These are phyloP conservation scores for Synergus umbraculus DNA, from an alignment of 2,888 invertebrate genomes.

Conservation along the genomic window DNA sequence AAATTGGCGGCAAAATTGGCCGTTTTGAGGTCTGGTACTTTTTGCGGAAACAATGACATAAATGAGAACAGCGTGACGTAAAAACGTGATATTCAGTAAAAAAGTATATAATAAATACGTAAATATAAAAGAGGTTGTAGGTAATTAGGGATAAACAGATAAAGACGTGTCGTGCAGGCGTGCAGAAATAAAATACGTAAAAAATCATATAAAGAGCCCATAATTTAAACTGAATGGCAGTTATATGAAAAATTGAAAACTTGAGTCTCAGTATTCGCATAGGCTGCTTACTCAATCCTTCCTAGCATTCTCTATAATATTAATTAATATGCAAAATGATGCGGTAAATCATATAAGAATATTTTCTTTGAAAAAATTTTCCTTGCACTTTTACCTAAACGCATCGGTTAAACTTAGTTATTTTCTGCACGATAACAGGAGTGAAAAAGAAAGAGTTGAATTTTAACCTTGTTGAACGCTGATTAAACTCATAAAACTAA, in stretches of 20 bases:
- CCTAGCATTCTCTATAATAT: neutral
- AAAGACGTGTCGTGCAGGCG: slow-evolving; percentile 52
- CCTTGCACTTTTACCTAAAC: neutral
- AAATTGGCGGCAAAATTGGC: slow-evolving; percentile 15
- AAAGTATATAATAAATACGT: slow-evolving; percentile 14
- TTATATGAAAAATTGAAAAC: too few relatives aligned
- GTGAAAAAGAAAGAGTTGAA: slow-evolving; percentile 8
- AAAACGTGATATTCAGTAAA: slow-evolving; percentile 22
- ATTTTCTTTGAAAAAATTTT: neutral
- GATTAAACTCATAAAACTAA: slow-evolving; percentile 21
- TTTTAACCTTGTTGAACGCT: slow-evolving; percentile 22
- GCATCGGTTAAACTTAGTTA: neutral
- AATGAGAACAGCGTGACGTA: slow-evolving; percentile 3
- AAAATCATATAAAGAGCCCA: slow-evolving; percentile 1
- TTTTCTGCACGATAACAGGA: neutral
- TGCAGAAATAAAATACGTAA: slow-evolving; percentile 49
- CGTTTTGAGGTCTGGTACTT: neutral
- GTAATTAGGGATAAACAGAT: slow-evolving; percentile 31
- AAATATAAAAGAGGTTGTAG: neutral
- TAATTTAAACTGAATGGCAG: neutral
- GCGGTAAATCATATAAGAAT: neutral
- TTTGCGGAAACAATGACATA: neutral
- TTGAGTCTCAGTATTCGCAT: neutral
- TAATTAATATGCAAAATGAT: neutral
- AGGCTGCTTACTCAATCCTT: neutral